Evolutionary conservation across 1,140 invertebrate species (phyloP).

Genomic region (Zaprionus kolodkinae): DNA sequence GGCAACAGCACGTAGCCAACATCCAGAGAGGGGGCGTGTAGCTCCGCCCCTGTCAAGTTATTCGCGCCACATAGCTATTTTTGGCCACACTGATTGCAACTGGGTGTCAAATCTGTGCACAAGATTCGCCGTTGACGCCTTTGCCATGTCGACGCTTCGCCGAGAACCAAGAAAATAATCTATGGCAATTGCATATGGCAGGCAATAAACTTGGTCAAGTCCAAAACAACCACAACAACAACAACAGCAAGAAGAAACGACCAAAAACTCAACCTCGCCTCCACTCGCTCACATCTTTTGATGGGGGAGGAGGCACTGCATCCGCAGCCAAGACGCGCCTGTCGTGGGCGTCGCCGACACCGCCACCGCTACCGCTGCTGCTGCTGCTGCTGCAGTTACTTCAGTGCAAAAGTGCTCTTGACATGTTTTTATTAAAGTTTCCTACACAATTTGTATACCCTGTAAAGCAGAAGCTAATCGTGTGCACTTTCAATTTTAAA

Average conservation of each 20-base stretch:
- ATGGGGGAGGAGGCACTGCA: slow-evolving; percentile 4
- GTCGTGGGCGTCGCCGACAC: slow-evolving; percentile 34
- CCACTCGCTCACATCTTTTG: background rate
- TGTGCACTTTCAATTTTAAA: background rate
- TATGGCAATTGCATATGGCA: slow-evolving; percentile 79
- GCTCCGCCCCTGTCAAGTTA: background rate
- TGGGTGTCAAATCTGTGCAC: slow-evolving; percentile 51
- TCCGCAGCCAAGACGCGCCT: background rate
- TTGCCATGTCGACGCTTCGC: slow-evolving; percentile 53
- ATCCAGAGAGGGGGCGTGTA: background rate
- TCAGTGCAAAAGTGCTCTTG: slow-evolving; percentile 70
- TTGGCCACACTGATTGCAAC: slow-evolving; percentile 29
- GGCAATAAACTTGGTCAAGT: slow-evolving; percentile 80
- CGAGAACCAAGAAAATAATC: slow-evolving; percentile 61
- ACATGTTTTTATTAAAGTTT: slow-evolving; percentile 81
- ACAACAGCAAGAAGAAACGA: slow-evolving; percentile 38
- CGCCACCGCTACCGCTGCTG: no score
- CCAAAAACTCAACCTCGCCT: background rate
- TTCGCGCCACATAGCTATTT: slow-evolving; percentile 30
- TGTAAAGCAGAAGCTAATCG: background rate
- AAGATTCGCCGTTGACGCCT: slow-evolving; percentile 54
- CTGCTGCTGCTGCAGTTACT: slow-evolving; percentile 38
- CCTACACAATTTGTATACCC: slow-evolving; percentile 26
- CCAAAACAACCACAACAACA: slow-evolving; percentile 64
- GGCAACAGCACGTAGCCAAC: slow-evolving; percentile 67